Evolutionary conservation across 2,888 invertebrate species (phyloP).

Genomic region (Notocelia uddmanniana): DNA sequence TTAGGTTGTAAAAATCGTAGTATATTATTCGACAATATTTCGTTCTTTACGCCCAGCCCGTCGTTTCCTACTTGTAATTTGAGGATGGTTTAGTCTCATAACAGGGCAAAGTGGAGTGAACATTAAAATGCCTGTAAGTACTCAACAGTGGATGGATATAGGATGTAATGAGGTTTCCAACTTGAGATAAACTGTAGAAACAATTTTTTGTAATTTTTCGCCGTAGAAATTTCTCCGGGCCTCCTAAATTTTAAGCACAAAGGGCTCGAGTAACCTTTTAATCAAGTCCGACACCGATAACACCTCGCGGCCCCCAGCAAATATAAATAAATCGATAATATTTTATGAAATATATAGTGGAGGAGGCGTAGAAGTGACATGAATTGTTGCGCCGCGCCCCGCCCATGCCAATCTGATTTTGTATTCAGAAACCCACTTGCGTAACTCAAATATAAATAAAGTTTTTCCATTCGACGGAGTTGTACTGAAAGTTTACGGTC

Average conservation of each 20-base stretch:
- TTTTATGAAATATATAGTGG: slow-evolving; percentile 39
- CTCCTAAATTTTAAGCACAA: slow-evolving; percentile 1
- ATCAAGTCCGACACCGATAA: slow-evolving; percentile 24
- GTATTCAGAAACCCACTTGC: slow-evolving; percentile 76
- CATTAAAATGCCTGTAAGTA: too few relatives aligned
- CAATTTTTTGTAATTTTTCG: background rate
- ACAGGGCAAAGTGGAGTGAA: too few relatives aligned
- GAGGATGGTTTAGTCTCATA: background rate
- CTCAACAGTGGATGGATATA: too few relatives aligned
- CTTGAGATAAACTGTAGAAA: background rate
- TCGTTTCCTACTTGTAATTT: background rate
- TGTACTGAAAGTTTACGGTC: slow-evolving; percentile 72
- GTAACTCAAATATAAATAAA: slow-evolving; percentile 81
- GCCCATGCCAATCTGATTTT: slow-evolving; percentile 67
- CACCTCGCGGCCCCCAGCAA: slow-evolving; percentile 25
- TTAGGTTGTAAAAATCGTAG: background rate
- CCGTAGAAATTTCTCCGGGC: background rate
- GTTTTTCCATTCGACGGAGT: slow-evolving; percentile 78
- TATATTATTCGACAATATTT: background rate
- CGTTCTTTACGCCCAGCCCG: background rate
- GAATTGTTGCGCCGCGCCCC: slow-evolving; percentile 48
- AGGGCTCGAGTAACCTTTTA: slow-evolving; percentile 18
- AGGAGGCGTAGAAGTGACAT: slow-evolving; percentile 36
- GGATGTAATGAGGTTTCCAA: too few relatives aligned
- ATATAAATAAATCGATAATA: slow-evolving; percentile 39